These are phyloP conservation scores for Drosophila tripunctata DNA, from an alignment of 2,888 invertebrate genomes.

Conservation along the genomic window DNA sequence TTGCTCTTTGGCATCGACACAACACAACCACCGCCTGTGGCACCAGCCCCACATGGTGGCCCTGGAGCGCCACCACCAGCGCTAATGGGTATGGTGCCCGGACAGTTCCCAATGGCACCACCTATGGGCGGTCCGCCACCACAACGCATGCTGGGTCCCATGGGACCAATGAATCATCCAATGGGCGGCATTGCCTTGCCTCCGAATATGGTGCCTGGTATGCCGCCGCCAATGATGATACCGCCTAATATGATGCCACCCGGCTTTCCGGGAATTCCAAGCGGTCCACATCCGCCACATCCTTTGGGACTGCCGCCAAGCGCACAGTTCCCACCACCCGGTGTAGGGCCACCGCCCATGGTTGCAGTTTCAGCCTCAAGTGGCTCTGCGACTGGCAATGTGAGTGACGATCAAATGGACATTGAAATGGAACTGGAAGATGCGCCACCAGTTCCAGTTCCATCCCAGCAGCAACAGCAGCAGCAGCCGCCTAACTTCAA, in stretches of 20 bases:
- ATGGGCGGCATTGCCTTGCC: slow-evolving; percentile 80
- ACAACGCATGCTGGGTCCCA: slow-evolving; percentile 63
- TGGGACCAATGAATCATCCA: slow-evolving; percentile 78
- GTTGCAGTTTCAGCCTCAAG: slow-evolving; percentile 52
- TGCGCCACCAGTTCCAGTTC: slow-evolving; percentile 46
- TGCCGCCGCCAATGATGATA: slow-evolving; percentile 85
- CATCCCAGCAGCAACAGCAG: slow-evolving; percentile 38
- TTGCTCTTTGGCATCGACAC: slow-evolving; percentile 85
- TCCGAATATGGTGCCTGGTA: slow-evolving; percentile 84
- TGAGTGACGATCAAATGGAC: slow-evolving; percentile 91
- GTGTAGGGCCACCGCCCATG: slow-evolving; percentile 64
- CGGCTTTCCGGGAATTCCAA: slow-evolving; percentile 82
- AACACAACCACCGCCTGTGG: slow-evolving; percentile 87
- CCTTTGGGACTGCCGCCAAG: slow-evolving; percentile 81
- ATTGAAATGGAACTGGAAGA: slow-evolving; percentile 89
- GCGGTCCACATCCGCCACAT: slow-evolving; percentile 64
- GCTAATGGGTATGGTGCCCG: slow-evolving; percentile 82
- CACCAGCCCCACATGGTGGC: slow-evolving; percentile 85
- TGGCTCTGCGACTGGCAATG: slow-evolving; percentile 68
- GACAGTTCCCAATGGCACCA: slow-evolving; percentile 69
- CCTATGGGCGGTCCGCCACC: slow-evolving; percentile 81
- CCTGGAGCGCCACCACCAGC: slow-evolving; percentile 76
- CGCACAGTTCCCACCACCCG: slow-evolving; percentile 79
- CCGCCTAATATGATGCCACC: slow-evolving; percentile 82
- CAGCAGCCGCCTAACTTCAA: slow-evolving; percentile 83